Evolutionary conservation across 1,140 invertebrate genomes (phyloP), one percentile per base, ranked within the genome.

Genomic region (Drosophila kanapiae): DNA sequence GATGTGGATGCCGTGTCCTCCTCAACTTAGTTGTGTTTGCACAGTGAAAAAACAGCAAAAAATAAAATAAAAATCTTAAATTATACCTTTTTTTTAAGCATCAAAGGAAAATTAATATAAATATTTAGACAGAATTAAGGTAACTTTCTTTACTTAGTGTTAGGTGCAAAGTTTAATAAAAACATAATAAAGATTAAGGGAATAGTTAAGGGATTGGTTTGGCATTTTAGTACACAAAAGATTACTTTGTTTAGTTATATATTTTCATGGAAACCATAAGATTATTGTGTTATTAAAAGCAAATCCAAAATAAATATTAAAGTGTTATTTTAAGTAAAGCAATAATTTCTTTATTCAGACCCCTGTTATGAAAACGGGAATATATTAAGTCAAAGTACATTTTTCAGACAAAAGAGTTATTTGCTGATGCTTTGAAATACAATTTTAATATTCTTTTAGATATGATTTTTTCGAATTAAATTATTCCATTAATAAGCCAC

Each of bases 1-100:
- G 67, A 71, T 71, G 70, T 72, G 68, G 45, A 72, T 74, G 70
- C 69, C 70, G 67, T 60, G 70, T 72, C 68, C 63, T 72, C 54
- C 63, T 54, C 63, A 37, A 35, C 62, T 33, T 27, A 71, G 54
- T 70, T 62, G 38, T 67, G 61, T 68, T 67, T 51, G 14, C 18
- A 69, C 35, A 67, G 27, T 27, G 29, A 31, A 67, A 68, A 45
- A 49, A 16, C n/a, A 42, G 10, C 8, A 9, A 31, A 18, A 4
- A 18, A 29, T 4, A 1, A 10, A 54, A n/a, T n/a, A n/a, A n/a
- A n/a, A n/a, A n/a, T n/a, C n/a, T n/a, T n/a, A n/a, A 38, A 38
- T 4, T 23, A 54, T 10, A 38, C 18, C 9, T 54, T 38, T 54
- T 23, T 10, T 23, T 54, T 38, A 13, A 13, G 13, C 53, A 23